Base-by-base conservation (phyloP, 2,113 vertebrate genomes). In the Hippopotamus amphibius region DNA sequence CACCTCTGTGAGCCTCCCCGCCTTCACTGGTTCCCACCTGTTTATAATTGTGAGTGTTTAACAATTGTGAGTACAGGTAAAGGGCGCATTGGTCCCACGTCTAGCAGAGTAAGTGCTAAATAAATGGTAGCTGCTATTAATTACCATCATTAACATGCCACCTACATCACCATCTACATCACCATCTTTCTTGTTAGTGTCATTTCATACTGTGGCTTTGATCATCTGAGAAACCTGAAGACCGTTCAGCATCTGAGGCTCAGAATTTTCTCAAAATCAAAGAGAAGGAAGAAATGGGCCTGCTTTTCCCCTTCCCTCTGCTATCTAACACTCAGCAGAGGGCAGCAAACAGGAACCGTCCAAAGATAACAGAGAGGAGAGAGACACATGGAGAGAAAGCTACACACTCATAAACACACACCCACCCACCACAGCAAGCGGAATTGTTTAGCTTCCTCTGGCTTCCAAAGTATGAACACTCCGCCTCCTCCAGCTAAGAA, bases 401-500 rank as follows among this genome's bases (percentile, higher is more conserved):
- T 46, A 89, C 95, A 96, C 95, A 92, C 8, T 83, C 90, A 89
- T 97, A 97, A 97, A 98, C 88, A 97, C 94, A 96, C 97, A 96
- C 97, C 97, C 97, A 97, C 97, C 97, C 79, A n/a, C 82, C 72
- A 61, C 89, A 66, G 97, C 89, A 57, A 94, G 93, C 17, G 22
- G 93, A 90, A 97, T 37, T 97, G 97, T 97, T 98, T 96, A 95
- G 96, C 97, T 97, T 96, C 94, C 93, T 96, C 95, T 19, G 50
- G 95, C 97, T 97, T 89, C 66, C 84, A 90, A 93, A 97, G 95
- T 97, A 96, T 96, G 97, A 96, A 97, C 96, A 97, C 97, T 86
- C 86, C 19, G 53, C 97, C 97, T 96, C 97, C 97, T 96, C 97
- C 93, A 95, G 92, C 80, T 77, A 97, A 50, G 86, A 95, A 95